Conservation (phyloP, 2,888 invertebrate genomes). For the Parthenolecanium corni region DNA sequence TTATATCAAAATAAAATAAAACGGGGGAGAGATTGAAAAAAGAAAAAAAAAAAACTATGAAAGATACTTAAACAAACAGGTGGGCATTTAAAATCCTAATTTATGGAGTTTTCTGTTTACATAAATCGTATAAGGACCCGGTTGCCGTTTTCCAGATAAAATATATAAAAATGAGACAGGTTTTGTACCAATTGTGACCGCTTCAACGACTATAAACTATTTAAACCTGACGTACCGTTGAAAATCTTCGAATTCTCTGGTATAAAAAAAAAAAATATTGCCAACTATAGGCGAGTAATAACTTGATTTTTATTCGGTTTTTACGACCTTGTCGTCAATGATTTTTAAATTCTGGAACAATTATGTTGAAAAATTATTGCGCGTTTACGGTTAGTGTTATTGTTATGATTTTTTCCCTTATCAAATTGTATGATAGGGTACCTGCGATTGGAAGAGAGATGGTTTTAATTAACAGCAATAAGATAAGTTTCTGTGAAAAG, state of each 20-base stretch:
- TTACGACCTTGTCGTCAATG: constrained; percentile 2
- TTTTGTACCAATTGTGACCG: constrained; percentile 22
- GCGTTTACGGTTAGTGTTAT: no score
- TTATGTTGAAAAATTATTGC: no score
- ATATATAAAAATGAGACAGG: constrained; percentile 26
- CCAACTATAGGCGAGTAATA: constrained; percentile 14
- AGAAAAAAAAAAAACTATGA: constrained; percentile 1
- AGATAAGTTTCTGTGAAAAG: no score
- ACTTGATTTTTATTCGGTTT: constrained; percentile 14
- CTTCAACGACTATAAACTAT: constrained; percentile 21
- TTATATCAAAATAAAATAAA: no score
- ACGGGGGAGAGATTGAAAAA: background rate
- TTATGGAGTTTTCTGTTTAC: constrained; percentile 22
- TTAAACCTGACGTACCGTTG: constrained; percentile 19
- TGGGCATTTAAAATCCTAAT: constrained; percentile 22
- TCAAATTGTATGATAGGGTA: no score
- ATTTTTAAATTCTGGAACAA: no score
- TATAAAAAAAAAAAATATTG: constrained; percentile 13
- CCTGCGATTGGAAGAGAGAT: no score
- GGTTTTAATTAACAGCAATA: no score
- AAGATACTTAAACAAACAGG: constrained; percentile 14
- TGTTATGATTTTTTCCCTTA: no score
- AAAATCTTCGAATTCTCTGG: constrained; percentile 22
- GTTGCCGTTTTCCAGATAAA: constrained; percentile 21
- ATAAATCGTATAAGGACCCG: constrained; percentile 21